phyloP scores from a whole-genome alignment of 2,113 vertebrate genomes.

The Bagarius yarrelli region DNA sequence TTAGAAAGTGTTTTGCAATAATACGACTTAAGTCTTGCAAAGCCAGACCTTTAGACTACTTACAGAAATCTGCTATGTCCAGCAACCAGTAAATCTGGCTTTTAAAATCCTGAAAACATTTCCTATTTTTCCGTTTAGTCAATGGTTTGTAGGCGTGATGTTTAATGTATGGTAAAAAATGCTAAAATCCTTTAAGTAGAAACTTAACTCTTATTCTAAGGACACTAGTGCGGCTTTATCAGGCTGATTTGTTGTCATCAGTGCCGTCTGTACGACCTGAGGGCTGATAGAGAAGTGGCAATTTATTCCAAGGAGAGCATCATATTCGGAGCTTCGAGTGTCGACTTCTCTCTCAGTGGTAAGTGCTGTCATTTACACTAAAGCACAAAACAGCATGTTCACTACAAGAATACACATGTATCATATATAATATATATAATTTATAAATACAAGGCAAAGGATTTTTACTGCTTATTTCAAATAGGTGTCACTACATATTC shows the following conservation, averaged over 20 bases:
- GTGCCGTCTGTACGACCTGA: constrained; percentile 96
- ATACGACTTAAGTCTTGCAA: too few relatives aligned
- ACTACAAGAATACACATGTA: not conserved
- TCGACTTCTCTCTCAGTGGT: constrained; percentile 99
- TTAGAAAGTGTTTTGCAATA: too few relatives aligned
- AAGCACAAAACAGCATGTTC: not conserved
- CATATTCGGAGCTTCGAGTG: constrained; percentile 95
- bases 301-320: constrained; percentile 99
- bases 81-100: too few relatives aligned
- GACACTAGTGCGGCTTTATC: not conserved
- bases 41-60: too few relatives aligned
- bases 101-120: too few relatives aligned
- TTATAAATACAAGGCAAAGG: not conserved
- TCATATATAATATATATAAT: not conserved
- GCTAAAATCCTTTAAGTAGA: too few relatives aligned
- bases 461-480: not conserved
- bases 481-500: not conserved
- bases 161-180: too few relatives aligned
- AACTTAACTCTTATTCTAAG: too few relatives aligned
- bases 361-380: constrained; percentile 50
- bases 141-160: too few relatives aligned
- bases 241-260: constrained; percentile 66
- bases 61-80: too few relatives aligned
- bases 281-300: constrained; percentile 96
- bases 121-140: too few relatives aligned